Conservation (phyloP, 2,888 invertebrate genomes). For the Tubulanus polymorphus region DNA sequence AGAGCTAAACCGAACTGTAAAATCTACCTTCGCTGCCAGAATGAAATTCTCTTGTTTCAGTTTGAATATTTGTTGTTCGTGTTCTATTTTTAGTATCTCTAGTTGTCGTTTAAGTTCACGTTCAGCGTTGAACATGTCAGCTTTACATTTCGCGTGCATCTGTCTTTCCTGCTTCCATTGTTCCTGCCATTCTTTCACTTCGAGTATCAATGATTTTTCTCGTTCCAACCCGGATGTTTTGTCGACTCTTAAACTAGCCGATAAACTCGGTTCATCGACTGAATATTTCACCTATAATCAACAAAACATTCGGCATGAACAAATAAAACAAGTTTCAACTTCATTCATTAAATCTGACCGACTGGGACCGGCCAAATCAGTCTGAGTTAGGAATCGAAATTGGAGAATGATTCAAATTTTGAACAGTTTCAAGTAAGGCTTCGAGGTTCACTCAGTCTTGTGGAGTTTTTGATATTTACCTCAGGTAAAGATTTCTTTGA, state of each 20-base stretch:
- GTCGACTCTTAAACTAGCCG: slow-evolving; percentile 1
- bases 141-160: slow-evolving; percentile 24
- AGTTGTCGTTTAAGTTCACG: slow-evolving; percentile 26
- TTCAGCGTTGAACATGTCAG: slow-evolving; percentile 26
- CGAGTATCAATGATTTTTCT: slow-evolving; percentile 15
- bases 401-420: too few species aligned
- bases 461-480: too few species aligned
- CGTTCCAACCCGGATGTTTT: slow-evolving; percentile 13
- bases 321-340: too few species aligned
- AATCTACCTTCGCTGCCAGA: slow-evolving; percentile 42
- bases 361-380: too few species aligned
- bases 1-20: too few species aligned
- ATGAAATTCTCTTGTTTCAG: slow-evolving; percentile 50
- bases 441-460: too few species aligned
- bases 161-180: slow-evolving; percentile 29
- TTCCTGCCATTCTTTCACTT: slow-evolving; percentile 26
- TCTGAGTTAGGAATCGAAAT: too few species aligned
- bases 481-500: too few species aligned
- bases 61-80: slow-evolving; percentile 39
- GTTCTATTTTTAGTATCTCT: slow-evolving; percentile 32
- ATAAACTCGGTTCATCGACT: slow-evolving; percentile 23
- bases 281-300: slow-evolving; percentile 26
- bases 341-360: too few species aligned
- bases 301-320: slow-evolving; percentile 11
- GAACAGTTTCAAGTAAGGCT: too few species aligned